Percentiles rank a stretch among this genome's conserved stretches.
phyloP scores from a whole-genome alignment of 2,888 invertebrate genomes.

The Antheraea yamamai region DNA sequence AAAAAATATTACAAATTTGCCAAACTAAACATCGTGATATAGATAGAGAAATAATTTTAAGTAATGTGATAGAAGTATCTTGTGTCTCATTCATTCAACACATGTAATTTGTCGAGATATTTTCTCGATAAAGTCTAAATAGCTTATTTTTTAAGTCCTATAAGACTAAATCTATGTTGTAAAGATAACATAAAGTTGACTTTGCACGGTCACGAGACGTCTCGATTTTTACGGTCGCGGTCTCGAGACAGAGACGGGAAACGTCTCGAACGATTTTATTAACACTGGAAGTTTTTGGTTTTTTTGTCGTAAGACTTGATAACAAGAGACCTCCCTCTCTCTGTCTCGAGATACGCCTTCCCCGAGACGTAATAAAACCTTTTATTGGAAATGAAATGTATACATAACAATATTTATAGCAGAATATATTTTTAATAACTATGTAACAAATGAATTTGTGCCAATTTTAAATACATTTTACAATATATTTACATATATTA shows the following conservation, averaged over 20 bases:
- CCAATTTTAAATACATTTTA: slow-evolving; percentile 25
- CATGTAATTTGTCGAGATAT: not conserved
- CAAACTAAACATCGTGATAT: not conserved
- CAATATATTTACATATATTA: slow-evolving; percentile 11
- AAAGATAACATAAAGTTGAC: not conserved
- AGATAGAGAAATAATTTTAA: not conserved
- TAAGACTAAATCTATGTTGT: not conserved
- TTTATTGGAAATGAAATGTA: not conserved
- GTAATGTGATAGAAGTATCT: not conserved
- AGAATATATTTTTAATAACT: not conserved
- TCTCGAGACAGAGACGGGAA: no score
- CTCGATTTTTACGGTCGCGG: not conserved
- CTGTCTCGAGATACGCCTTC: not conserved
- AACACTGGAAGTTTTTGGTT: not conserved
- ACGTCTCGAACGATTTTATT: not conserved
- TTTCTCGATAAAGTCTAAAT: not conserved
- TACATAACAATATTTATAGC: not conserved
- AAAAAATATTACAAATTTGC: not conserved
- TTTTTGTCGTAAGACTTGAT: not conserved
- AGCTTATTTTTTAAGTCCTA: not conserved
- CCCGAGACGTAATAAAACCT: not conserved
- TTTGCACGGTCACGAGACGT: not conserved
- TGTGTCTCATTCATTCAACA: not conserved
- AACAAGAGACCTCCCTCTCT: not conserved
- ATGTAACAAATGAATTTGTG: slow-evolving; percentile 21